phyloP scores from a whole-genome alignment of 53 echinoderm and acorn worm species.

The Arbacia lixula region DNA sequence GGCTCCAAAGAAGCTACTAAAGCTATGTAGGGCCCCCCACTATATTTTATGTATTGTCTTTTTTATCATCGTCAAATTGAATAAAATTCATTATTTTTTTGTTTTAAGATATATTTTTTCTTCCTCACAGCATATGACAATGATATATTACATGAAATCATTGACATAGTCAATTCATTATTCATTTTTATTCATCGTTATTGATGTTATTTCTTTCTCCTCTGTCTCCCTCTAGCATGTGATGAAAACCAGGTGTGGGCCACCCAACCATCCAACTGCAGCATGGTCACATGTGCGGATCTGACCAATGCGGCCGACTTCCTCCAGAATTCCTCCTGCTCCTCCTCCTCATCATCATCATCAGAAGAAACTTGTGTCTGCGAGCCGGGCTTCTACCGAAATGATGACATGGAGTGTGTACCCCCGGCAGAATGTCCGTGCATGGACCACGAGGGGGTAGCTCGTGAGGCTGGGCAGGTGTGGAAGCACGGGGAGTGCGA shows the following conservation, averaged over 20 bases:
- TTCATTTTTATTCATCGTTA: too few relatives aligned
- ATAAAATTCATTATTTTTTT: too few relatives aligned
- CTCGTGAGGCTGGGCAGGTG: constrained; percentile 47
- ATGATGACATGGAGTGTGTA: constrained; percentile 56
- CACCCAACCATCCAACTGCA: constrained; percentile 53
- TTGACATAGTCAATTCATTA: too few relatives aligned
- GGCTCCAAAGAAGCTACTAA: too few relatives aligned
- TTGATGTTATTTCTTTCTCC: too few relatives aligned
- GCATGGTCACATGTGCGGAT: constrained; percentile 47
- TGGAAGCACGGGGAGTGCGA: constrained; percentile 68
- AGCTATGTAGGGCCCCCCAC: too few relatives aligned
- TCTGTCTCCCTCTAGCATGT: too few relatives aligned
- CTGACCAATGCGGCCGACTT: not conserved
- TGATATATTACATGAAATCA: too few relatives aligned
- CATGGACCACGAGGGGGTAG: constrained; percentile 63
- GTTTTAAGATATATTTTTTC: too few relatives aligned
- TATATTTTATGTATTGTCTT: too few relatives aligned
- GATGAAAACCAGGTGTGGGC: constrained; percentile 71
- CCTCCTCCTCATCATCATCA: constrained; percentile 2
- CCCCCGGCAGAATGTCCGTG: constrained; percentile 74
- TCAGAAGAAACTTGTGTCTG: constrained; percentile 36
- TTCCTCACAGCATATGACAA: too few relatives aligned
- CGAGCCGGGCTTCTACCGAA: constrained; percentile 69
- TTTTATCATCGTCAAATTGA: too few relatives aligned
- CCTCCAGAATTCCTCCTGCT: constrained; percentile 28